phyloP scores from a whole-genome alignment of 2,797 vertebrate genomes.

The Chelidonichthys spinosus region DNA sequence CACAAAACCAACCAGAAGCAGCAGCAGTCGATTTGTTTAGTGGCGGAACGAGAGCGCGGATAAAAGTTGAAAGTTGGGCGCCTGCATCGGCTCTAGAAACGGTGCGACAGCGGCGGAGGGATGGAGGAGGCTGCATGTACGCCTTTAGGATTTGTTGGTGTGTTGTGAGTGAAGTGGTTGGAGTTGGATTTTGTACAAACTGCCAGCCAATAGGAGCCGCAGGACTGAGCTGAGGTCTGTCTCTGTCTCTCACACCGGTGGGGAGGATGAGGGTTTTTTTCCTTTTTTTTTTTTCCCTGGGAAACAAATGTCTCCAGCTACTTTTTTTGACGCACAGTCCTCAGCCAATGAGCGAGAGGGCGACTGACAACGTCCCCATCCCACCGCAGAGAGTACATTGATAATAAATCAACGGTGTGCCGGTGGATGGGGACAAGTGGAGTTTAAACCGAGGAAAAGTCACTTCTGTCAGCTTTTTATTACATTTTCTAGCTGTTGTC shows the following conservation, averaged over 20 bases:
- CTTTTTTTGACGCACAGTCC: slow-evolving; percentile 98
- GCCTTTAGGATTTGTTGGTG: slow-evolving; percentile 82
- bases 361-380: slow-evolving; percentile 91
- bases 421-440: slow-evolving; percentile 50
- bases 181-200: slow-evolving; percentile 86
- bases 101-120: slow-evolving; percentile 69
- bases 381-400: slow-evolving; percentile 84
- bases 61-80: slow-evolving; percentile 65
- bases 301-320: slow-evolving; percentile 94
- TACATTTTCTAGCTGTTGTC: slow-evolving; percentile 7
- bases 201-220: slow-evolving; percentile 85
- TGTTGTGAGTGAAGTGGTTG: slow-evolving; percentile 82
- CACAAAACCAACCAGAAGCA: slow-evolving; percentile 28
- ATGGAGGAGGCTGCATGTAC: slow-evolving; percentile 76
- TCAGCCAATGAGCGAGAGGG: slow-evolving; percentile 95
- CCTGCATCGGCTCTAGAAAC: slow-evolving; percentile 54
- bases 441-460: slow-evolving; percentile 54
- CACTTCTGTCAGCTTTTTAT: slow-evolving; percentile 38
- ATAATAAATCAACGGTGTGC: slow-evolving; percentile 76
- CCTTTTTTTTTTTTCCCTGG: slow-evolving; percentile 82
- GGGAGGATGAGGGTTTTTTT: slow-evolving; percentile 81
- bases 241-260: slow-evolving; percentile 85
- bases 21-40: slow-evolving; percentile 43
- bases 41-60: slow-evolving; percentile 36
- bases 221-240: slow-evolving; percentile 89